phyloP scores from a whole-genome alignment of 2,888 invertebrate genomes.

The Tetragonula carbonaria region DNA sequence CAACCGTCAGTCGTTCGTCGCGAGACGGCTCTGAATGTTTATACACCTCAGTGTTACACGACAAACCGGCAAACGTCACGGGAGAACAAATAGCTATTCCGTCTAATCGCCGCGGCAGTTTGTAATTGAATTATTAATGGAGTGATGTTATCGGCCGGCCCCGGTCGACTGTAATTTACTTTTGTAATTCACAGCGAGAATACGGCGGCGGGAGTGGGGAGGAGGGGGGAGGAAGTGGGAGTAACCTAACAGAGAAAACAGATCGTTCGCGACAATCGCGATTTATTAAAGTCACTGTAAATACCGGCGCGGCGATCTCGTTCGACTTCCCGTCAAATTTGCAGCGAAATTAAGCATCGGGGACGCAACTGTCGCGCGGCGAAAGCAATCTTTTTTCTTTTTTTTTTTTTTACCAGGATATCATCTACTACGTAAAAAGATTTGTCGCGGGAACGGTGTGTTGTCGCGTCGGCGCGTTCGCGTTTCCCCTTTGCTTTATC shows the following conservation, averaged over 20 bases:
- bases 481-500: background rate
- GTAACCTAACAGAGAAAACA: constrained; percentile 9
- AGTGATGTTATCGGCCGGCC: constrained; percentile 23
- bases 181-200: constrained; percentile 21
- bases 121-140: constrained; percentile 27
- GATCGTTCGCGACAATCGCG: constrained; percentile 15
- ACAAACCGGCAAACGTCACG: too few relatives aligned
- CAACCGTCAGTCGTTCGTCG: too few relatives aligned
- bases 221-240: background rate
- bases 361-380: background rate
- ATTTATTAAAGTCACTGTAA: constrained; percentile 12
- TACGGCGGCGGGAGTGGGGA: background rate
- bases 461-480: background rate
- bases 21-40: too few relatives aligned
- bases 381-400: background rate
- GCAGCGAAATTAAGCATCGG: background rate
- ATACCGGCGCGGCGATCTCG: background rate
- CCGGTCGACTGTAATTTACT: constrained; percentile 13
- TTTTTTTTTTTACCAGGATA: background rate
- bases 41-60: too few relatives aligned
- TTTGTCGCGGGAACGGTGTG: background rate
- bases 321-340: constrained; percentile 7
- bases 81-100: background rate
- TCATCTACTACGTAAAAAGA: background rate
- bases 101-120: constrained; percentile 2